Evolutionary conservation across 2,888 invertebrate genomes (phyloP).

Genomic region (Lasioglossum leucozonium): DNA sequence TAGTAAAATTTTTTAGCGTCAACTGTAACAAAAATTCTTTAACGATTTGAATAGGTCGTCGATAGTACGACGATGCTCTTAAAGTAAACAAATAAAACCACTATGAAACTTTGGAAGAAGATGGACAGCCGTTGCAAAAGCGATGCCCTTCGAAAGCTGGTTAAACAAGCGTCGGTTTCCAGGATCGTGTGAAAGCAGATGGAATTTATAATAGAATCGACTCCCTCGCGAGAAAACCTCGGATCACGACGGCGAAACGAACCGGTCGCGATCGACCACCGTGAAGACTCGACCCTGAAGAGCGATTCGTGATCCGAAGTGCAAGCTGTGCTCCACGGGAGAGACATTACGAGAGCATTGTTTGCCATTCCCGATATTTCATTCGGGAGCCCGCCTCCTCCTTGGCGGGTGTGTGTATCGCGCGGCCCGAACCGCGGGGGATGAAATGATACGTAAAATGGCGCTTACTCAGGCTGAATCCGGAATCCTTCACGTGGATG

Average conservation of each 20-base stretch:
- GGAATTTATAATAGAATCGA: neutral
- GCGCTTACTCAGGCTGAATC: constrained; percentile 91
- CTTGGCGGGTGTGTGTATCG: neutral
- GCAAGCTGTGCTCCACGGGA: neutral
- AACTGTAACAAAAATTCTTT: neutral
- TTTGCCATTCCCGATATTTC: constrained; percentile 30
- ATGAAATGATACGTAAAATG: constrained; percentile 73
- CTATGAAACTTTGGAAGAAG: neutral
- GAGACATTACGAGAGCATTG: constrained; percentile 17
- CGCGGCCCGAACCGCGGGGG: constrained; percentile 29
- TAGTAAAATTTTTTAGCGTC: neutral
- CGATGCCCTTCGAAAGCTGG: neutral
- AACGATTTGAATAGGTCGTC: too few relatives aligned
- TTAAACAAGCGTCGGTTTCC: neutral
- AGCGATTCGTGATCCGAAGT: neutral
- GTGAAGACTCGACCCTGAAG: neutral
- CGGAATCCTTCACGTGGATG: constrained; percentile 90
- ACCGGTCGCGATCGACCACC: neutral
- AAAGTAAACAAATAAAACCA: neutral
- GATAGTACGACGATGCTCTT: too few relatives aligned
- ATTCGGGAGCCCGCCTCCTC: constrained; percentile 17
- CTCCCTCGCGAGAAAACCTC: neutral
- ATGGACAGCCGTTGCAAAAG: neutral
- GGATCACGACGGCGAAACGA: neutral
- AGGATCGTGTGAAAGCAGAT: neutral